Percentiles rank a stretch among this genome's conserved stretches.
phyloP scores from a whole-genome alignment of 1,140 invertebrate genomes.

The Rhopalosiphum maidis region DNA sequence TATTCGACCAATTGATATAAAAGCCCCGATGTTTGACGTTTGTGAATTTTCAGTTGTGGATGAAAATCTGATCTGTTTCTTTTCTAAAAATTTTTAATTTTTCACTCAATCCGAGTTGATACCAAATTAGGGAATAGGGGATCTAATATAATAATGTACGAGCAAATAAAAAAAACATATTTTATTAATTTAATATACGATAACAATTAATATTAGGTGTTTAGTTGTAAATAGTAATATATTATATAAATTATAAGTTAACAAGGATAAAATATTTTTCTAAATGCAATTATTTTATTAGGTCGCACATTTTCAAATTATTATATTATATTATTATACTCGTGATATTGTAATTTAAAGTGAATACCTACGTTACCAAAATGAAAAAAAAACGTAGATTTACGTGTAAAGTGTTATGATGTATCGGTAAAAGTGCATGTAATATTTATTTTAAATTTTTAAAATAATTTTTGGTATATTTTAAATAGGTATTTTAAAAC shows the following conservation, averaged over 20 bases:
- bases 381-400: neutral
- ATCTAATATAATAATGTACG: no score
- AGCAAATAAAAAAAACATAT: neutral
- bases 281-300: neutral
- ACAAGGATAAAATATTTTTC: neutral
- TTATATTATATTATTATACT: no score
- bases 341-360: neutral
- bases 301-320: neutral
- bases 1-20: neutral
- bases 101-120: no score
- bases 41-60: neutral
- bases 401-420: neutral
- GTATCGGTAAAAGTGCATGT: neutral
- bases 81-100: no score
- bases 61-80: no score
- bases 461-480: neutral
- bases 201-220: neutral
- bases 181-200: neutral
- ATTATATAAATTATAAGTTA: neutral
- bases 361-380: neutral
- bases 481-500: neutral
- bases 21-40: neutral
- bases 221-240: neutral
- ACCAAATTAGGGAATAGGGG: no score
- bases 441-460: neutral